Evolutionary conservation across 2,888 invertebrate species (phyloP).

Genomic region (Drosophila greeni): DNA sequence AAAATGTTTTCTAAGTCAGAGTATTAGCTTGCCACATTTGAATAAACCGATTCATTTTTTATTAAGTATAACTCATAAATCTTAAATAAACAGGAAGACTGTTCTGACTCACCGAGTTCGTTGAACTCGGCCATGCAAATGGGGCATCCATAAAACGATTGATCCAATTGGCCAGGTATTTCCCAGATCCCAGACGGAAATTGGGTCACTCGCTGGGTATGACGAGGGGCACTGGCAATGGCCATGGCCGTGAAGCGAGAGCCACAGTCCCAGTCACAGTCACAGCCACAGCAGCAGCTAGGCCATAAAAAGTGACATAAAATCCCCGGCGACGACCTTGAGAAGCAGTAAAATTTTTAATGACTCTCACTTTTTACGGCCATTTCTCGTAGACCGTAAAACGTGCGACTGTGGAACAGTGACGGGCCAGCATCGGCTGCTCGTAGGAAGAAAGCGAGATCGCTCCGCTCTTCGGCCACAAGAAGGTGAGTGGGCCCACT

Average conservation of each 20-base stretch:
- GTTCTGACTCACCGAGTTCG: conserved; percentile 5
- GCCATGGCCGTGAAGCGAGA: conserved; percentile 29
- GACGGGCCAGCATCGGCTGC: conserved; percentile 42
- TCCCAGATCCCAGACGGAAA: conserved; percentile 35
- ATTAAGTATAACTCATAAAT: too few species aligned
- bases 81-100: not conserved
- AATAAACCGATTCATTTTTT: too few species aligned
- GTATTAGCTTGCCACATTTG: too few species aligned
- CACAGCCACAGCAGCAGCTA: conserved; percentile 35
- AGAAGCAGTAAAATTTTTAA: conserved; percentile 77
- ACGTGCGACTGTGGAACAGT: conserved; percentile 53
- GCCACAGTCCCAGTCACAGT: not conserved
- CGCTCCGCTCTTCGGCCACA: conserved; percentile 54
- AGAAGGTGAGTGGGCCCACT: conserved; percentile 58
- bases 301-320: conserved; percentile 68
- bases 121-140: conserved; percentile 36
- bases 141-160: conserved; percentile 31
- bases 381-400: conserved; percentile 67
- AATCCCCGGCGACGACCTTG: conserved; percentile 77
- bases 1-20: too few species aligned
- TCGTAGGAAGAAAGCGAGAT: conserved; percentile 50
- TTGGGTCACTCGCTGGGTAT: conserved; percentile 53
- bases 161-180: conserved; percentile 34
- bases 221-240: conserved; percentile 2
- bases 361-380: conserved; percentile 78